Percentiles rank a stretch among this genome's conserved stretches.
phyloP scores from a whole-genome alignment of 2,888 invertebrate genomes.

The Dynastes maya region DNA sequence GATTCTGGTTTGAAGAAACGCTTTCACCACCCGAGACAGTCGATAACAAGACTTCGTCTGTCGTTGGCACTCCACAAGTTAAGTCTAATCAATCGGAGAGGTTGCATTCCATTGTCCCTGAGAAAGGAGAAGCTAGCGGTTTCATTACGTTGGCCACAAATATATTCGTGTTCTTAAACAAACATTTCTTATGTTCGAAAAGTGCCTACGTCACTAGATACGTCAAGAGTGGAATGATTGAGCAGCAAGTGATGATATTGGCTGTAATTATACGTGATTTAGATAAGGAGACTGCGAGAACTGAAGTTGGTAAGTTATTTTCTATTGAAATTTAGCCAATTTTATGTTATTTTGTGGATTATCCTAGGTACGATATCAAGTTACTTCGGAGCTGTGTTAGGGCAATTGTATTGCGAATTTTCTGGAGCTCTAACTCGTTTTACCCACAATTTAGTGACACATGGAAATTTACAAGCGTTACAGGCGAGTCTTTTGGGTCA shows the following conservation, averaged over 20 bases:
- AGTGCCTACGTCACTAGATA: conserved; percentile 80
- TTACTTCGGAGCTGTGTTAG: conserved; percentile 82
- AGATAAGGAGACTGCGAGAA: conserved; percentile 89
- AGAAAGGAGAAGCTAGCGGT: conserved; percentile 85
- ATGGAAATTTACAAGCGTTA: conserved; percentile 78
- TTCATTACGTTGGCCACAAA: conserved; percentile 90
- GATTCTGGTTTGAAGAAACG: conserved; percentile 96
- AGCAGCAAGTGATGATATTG: conserved; percentile 91
- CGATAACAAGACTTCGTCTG: conserved; percentile 72
- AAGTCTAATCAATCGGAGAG: conserved; percentile 70
- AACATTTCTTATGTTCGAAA: conserved; percentile 83
- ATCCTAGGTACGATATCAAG: conserved; percentile 79
- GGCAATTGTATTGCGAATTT: conserved; percentile 82
- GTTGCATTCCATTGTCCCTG: conserved; percentile 77
- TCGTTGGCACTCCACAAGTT: conserved; percentile 39
- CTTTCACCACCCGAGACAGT: conserved; percentile 84
- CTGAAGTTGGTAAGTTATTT: conserved; percentile 77
- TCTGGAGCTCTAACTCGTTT: conserved; percentile 86
- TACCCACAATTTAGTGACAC: conserved; percentile 85
- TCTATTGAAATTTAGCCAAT: conserved; percentile 19
- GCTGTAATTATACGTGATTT: conserved; percentile 92
- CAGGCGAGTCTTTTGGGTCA: conserved; percentile 83
- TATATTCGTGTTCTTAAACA: conserved; percentile 89
- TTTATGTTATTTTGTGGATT: conserved; percentile 20
- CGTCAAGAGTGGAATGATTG: conserved; percentile 82